These are phyloP conservation scores for Eupithecia vulgata DNA, from an alignment of 2,888 invertebrate species.

Conservation along the genomic window DNA sequence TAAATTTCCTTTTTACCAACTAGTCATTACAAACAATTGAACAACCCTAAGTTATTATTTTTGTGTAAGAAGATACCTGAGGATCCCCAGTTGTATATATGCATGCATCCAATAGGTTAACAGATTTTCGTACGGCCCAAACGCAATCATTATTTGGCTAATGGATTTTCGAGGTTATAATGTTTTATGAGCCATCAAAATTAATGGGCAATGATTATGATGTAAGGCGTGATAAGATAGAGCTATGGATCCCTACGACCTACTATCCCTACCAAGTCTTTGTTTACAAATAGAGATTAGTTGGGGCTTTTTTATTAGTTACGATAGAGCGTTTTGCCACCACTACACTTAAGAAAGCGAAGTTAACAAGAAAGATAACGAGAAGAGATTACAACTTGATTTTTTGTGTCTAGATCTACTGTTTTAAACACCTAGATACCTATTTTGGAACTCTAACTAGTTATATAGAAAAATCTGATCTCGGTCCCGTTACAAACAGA, in stretches of 20 bases:
- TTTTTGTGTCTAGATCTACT: too few species aligned
- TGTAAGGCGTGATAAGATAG: slow-evolving; percentile 17
- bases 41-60: not conserved
- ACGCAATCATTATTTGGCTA: slow-evolving; percentile 20
- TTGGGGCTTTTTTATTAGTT: too few species aligned
- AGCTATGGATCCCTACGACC: not conserved
- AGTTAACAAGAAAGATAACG: too few species aligned
- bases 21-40: not conserved
- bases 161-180: slow-evolving; percentile 41
- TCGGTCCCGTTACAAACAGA: not conserved
- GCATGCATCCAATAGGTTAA: slow-evolving; percentile 33
- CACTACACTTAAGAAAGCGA: too few species aligned
- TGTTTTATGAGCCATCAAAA: slow-evolving; percentile 38
- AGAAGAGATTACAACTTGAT: too few species aligned
- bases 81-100: slow-evolving; percentile 66
- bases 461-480: not conserved
- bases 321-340: too few species aligned
- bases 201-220: slow-evolving; percentile 25
- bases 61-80: slow-evolving; percentile 40
- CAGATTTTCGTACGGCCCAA: slow-evolving; percentile 29
- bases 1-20: not conserved
- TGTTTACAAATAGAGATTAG: too few species aligned
- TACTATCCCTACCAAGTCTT: too few species aligned
- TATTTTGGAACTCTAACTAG: not conserved
- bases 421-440: too few species aligned